Evolutionary conservation across 2,113 vertebrate species (phyloP).

Genomic region (Paratilapia polleni): DNA sequence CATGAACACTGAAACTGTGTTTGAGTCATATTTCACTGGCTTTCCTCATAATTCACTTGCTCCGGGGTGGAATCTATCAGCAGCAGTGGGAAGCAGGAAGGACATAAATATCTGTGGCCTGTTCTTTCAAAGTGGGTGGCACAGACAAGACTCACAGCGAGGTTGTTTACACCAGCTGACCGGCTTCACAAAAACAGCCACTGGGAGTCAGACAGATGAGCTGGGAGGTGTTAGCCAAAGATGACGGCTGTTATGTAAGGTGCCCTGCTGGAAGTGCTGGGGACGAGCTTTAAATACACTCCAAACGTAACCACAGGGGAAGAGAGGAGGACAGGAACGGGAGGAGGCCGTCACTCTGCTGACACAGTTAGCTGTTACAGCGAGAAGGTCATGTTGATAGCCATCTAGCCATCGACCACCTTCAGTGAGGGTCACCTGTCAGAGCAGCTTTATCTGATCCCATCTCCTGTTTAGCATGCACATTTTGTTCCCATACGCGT

Average conservation of each 20-base stretch:
- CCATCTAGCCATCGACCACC: background rate
- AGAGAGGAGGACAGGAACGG: background rate
- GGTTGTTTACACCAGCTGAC: constrained; percentile 53
- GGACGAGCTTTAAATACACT: constrained; percentile 52
- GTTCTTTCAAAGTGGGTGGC: constrained; percentile 51
- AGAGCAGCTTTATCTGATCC: background rate
- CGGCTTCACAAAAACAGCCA: constrained; percentile 13
- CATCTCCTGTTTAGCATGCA: background rate
- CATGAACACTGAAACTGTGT: background rate
- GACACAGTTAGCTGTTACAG: constrained; percentile 40
- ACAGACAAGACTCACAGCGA: constrained; percentile 34
- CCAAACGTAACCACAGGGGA: constrained; percentile 17
- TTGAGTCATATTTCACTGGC: background rate
- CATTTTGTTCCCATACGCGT: background rate
- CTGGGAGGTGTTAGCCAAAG: constrained; percentile 22
- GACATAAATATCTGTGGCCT: constrained; percentile 54
- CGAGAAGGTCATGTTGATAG: constrained; percentile 32
- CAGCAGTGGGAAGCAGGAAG: constrained; percentile 27
- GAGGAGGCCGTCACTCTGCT: constrained; percentile 23
- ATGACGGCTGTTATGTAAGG: constrained; percentile 58
- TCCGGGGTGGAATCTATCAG: background rate
- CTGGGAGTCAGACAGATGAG: constrained; percentile 38
- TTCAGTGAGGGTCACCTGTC: background rate
- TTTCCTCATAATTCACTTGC: constrained; percentile 16
- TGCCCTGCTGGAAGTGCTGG: background rate